These are phyloP conservation scores for Caenorhabditis brenneri DNA, from an alignment of 1,140 invertebrate genomes.

Conservation along the genomic window DNA sequence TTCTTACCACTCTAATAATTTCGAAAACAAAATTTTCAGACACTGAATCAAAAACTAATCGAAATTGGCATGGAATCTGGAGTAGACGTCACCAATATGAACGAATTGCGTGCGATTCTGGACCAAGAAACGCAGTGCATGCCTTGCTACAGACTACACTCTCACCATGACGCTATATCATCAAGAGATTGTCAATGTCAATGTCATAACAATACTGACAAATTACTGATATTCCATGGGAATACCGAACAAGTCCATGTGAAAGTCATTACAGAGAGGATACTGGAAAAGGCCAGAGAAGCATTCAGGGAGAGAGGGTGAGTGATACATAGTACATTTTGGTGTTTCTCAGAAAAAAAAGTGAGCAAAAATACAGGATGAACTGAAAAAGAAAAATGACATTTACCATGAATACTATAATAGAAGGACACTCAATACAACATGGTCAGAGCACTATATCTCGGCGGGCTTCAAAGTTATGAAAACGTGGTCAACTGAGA, in stretches of 20 bases:
- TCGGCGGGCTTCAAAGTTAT: too few relatives aligned
- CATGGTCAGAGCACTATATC: too few relatives aligned
- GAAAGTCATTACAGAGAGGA: background rate
- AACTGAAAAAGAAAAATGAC: too few relatives aligned
- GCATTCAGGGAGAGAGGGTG: background rate
- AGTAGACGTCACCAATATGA: background rate
- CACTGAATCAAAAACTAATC: background rate
- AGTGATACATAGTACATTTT: background rate
- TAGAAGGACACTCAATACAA: too few relatives aligned
- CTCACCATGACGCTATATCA: background rate
- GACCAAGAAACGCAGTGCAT: conserved; percentile 13
- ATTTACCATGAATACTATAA: too few relatives aligned
- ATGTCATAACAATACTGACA: conserved; percentile 13
- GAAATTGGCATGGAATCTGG: background rate
- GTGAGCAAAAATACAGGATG: too few relatives aligned
- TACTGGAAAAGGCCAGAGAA: background rate
- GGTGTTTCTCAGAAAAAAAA: too few relatives aligned
- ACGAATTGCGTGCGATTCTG: background rate
- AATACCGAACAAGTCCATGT: background rate
- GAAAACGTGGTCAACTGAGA: too few relatives aligned
- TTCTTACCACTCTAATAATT: too few relatives aligned
- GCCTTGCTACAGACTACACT: conserved; percentile 12
- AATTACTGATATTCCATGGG: background rate
- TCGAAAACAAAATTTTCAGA: background rate
- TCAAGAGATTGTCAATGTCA: background rate